Conservation (phyloP, 1,140 invertebrate genomes). For the Drosophila arizonae region DNA sequence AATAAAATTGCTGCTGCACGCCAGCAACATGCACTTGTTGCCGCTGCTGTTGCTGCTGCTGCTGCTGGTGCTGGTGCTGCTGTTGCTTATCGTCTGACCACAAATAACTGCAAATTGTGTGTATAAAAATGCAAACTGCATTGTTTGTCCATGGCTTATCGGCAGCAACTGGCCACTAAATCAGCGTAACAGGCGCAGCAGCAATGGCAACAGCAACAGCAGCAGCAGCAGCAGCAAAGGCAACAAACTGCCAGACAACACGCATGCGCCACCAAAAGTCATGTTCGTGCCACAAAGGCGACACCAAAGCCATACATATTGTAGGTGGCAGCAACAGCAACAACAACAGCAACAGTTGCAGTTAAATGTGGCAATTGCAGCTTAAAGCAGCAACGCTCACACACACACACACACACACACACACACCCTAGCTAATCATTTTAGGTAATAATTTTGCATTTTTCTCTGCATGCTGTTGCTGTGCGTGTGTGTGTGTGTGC, state of each 20-base stretch:
- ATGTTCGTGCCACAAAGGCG: slow-evolving; percentile 78
- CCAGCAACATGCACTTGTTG: slow-evolving; percentile 56
- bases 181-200: slow-evolving; percentile 58
- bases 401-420: slow-evolving; percentile 28
- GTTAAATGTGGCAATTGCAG: slow-evolving; percentile 42
- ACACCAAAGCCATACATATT: slow-evolving; percentile 78
- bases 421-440: slow-evolving; percentile 55
- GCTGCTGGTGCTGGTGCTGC: slow-evolving; percentile 27
- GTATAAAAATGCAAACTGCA: slow-evolving; percentile 66
- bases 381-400: slow-evolving; percentile 35
- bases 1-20: slow-evolving; percentile 45
- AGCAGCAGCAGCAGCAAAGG: slow-evolving; percentile 43
- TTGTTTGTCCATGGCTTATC: slow-evolving; percentile 73
- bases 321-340: slow-evolving; percentile 68
- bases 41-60: slow-evolving; percentile 26
- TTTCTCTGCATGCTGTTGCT: slow-evolving; percentile 15
- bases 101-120: slow-evolving; percentile 79
- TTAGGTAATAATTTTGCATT: slow-evolving; percentile 67
- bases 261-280: slow-evolving; percentile 80
- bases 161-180: slow-evolving; percentile 63
- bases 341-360: slow-evolving; percentile 32
- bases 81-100: slow-evolving; percentile 56
- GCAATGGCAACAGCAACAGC: slow-evolving; percentile 33
- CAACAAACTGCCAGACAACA: slow-evolving; percentile 79
- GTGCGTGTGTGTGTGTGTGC: slow-evolving; percentile 10